These are phyloP conservation scores for Cordylochernes scorpioides DNA, from an alignment of 2,888 invertebrate genomes.

Conservation along the genomic window DNA sequence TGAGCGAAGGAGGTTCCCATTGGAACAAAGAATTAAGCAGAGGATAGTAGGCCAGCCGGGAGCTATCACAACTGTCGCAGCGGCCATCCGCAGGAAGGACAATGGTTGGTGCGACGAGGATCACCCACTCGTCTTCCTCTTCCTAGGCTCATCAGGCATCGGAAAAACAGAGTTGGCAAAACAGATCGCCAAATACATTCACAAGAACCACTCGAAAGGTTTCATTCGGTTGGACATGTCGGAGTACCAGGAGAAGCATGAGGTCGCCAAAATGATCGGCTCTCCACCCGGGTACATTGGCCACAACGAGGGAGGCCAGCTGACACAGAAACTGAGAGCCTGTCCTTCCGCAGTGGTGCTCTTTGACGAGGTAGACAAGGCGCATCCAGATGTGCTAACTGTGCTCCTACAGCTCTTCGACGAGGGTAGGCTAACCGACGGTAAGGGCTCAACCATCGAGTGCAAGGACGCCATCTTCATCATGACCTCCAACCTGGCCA, in stretches of 20 bases:
- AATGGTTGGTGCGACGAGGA: conserved; percentile 81
- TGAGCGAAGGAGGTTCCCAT: conserved; percentile 48
- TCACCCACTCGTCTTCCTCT: conserved; percentile 67
- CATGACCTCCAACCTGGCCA: conserved; percentile 66
- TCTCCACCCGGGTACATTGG: conserved; percentile 66
- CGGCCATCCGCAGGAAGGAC: conserved; percentile 61
- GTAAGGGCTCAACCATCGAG: conserved; percentile 62
- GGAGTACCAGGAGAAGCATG: conserved; percentile 70
- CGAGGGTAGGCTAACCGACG: conserved; percentile 59
- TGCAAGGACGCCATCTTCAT: conserved; percentile 77
- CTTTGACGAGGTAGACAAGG: conserved; percentile 81
- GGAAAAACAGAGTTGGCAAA: conserved; percentile 83
- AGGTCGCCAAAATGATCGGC: conserved; percentile 69
- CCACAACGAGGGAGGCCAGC: conserved; percentile 63
- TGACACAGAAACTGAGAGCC: conserved; percentile 35
- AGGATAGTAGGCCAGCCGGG: conserved; percentile 61
- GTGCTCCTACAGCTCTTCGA: conserved; percentile 72
- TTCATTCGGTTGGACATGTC: conserved; percentile 81
- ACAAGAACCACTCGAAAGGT: conserved; percentile 27
- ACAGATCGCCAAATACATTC: conserved; percentile 57
- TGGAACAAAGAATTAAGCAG: conserved; percentile 53
- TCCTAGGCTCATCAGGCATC: conserved; percentile 75
- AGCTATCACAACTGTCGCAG: conserved; percentile 46
- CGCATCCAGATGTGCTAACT: conserved; percentile 71
- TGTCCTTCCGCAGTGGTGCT: conserved; percentile 41